Percentiles rank a stretch among this genome's conserved stretches.
These are phyloP conservation scores for Sinodicranocentrus sp. DNA, from an alignment of 2,888 invertebrate species.

Conservation along the genomic window DNA sequence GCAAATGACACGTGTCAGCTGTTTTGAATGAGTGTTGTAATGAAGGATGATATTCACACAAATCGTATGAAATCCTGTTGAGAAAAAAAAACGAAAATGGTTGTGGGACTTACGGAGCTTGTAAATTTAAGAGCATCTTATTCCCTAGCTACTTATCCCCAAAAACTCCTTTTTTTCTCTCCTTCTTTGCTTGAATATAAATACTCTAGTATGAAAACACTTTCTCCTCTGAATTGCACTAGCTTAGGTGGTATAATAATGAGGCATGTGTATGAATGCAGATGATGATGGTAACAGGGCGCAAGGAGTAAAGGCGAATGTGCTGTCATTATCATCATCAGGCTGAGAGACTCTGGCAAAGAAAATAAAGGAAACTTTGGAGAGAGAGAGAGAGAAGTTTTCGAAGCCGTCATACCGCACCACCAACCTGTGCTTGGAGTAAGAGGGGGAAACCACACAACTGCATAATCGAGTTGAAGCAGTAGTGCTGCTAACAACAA, in stretches of 20 bases:
- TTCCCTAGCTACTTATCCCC: no score
- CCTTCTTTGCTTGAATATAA: background rate
- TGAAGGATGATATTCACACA: constrained; percentile 18
- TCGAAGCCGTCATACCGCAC: background rate
- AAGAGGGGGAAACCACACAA: constrained; percentile 55
- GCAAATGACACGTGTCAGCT: constrained; percentile 60
- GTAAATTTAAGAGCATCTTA: no score
- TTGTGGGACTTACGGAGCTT: no score
- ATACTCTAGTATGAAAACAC: constrained; percentile 1
- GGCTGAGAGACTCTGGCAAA: no score
- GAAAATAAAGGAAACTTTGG: background rate
- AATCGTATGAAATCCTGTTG: constrained; percentile 4
- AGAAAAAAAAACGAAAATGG: constrained; percentile 5
- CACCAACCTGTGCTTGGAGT: background rate
- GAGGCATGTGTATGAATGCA: constrained; percentile 51
- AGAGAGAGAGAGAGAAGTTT: background rate
- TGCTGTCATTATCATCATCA: constrained; percentile 1
- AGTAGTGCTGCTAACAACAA: constrained; percentile 33
- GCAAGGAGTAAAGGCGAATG: constrained; percentile 1
- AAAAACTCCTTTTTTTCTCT: background rate
- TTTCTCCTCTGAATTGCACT: constrained; percentile 36
- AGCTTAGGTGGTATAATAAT: constrained; percentile 41
- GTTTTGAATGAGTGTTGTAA: constrained; percentile 49
- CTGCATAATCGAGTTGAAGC: constrained; percentile 49
- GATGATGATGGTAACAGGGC: constrained; percentile 34